Base-by-base conservation (phyloP, 2,797 vertebrate species). In the Dromococcyx pavoninus region DNA sequence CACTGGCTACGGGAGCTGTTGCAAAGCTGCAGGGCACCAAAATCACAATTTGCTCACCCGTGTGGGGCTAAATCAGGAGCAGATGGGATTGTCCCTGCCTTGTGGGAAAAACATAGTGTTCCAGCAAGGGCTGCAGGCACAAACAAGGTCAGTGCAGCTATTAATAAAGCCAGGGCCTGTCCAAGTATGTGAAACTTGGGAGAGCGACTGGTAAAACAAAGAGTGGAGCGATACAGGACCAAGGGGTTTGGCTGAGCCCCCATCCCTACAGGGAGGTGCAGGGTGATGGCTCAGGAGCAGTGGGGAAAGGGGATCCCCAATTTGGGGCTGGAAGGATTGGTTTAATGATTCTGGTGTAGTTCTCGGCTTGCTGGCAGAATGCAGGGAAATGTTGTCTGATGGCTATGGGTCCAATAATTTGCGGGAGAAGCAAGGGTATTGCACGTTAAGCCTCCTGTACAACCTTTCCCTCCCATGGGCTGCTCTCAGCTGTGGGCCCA, bases 41-140 rank as follows among this genome's bases (percentile, higher is more conserved):
- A 71, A 37, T 27, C 7, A 6, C 51, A 39, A 41, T 44, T 51
- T 11, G 32, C 60, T 84, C 1, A 2, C 61, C 4, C 0, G 2
- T 1, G 8, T 1, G 13, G 65, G 22, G 88, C 69, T 72, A 91
- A 89, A 92, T 58, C 3, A 11, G 94, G 84, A 96, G 89, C 92
- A 95, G 95, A 96, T 88, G 94, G 89, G 44, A 37, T 76, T 79
- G 5, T 75, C 27, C 28, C 48, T 87, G 72, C 81, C 66, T 70
- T 84, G 78, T 93, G 89, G 95, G 95, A 94, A 96, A 86, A 94
- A 81, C 15, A 89, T 57, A 16, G 37, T 30, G 80, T 88, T 94
- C 37, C 78, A 90, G 76, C 25, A 7, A 53, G 87, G 66, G 66
- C 82, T 6, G 24, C 62, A 51, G 80, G 80, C 30, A 9, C 67